Conservation (phyloP, 2,113 vertebrate genomes). For the Cephalophus harveyi region DNA sequence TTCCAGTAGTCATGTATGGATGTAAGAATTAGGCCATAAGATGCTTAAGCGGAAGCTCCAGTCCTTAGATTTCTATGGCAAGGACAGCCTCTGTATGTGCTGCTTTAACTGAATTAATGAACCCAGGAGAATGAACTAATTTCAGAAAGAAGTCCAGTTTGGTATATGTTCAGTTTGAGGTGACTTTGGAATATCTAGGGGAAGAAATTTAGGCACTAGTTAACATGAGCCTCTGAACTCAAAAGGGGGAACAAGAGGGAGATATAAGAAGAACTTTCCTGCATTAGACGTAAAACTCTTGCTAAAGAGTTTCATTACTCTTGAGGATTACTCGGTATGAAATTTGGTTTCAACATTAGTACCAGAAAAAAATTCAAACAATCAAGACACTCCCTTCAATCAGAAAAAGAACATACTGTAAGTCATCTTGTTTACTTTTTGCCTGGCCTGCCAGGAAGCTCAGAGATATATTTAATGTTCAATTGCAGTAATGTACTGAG, state of each 20-base stretch:
- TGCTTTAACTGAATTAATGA: neutral
- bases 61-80: neutral
- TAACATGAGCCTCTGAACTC: neutral
- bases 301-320: neutral
- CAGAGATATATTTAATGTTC: neutral
- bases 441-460: neutral
- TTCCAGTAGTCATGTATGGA: neutral
- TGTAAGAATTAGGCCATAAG: neutral
- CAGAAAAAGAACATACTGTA: neutral
- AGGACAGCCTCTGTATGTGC: neutral
- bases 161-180: neutral
- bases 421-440: neutral
- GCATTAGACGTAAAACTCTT: neutral
- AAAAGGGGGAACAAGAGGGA: neutral
- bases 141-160: neutral
- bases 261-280: neutral
- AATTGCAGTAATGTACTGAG: neutral
- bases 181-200: neutral
- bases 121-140: neutral
- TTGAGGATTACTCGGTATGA: neutral
- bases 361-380: neutral
- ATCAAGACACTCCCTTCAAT: neutral
- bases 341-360: neutral
- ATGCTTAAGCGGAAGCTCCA: neutral
- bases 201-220: neutral